Evolutionary conservation across 1,140 invertebrate species (phyloP).

Genomic region (Contarinia nasturtii): DNA sequence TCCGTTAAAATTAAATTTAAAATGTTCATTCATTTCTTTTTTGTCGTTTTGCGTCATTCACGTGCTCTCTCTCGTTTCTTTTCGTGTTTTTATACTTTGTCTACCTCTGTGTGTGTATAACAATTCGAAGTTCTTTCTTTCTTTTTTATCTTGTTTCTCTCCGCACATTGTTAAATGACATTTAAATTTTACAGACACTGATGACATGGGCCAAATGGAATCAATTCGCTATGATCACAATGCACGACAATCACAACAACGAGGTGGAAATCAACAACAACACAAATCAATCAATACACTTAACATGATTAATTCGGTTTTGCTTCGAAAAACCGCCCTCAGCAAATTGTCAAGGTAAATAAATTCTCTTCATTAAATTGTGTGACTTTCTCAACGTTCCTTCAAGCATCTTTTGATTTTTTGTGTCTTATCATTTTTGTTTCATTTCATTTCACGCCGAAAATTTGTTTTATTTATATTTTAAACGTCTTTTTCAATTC

Average conservation of each 20-base stretch:
- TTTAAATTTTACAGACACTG: not conserved
- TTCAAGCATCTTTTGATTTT: too few relatives aligned
- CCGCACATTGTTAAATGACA: not conserved
- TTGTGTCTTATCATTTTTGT: too few relatives aligned
- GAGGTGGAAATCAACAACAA: conserved; percentile 12
- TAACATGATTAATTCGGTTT: conserved; percentile 53
- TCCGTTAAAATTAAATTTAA: too few relatives aligned
- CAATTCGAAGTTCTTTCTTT: not conserved
- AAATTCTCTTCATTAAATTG: too few relatives aligned
- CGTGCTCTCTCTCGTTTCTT: not conserved
- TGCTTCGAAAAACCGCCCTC: conserved; percentile 54
- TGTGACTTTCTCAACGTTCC: too few relatives aligned
- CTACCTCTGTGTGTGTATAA: not conserved
- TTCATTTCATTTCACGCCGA: too few relatives aligned
- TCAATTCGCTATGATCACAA: conserved; percentile 20
- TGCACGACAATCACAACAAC: conserved; percentile 16
- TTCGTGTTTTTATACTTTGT: not conserved
- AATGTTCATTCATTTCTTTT: too few relatives aligned
- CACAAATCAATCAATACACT: conserved; percentile 35
- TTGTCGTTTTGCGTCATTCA: not conserved
- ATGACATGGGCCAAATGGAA: conserved; percentile 2
- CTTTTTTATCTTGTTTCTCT: not conserved
- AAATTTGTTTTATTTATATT: too few relatives aligned
- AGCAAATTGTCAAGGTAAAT: conserved; percentile 42
- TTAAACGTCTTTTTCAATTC: too few relatives aligned